phyloP scores from a whole-genome alignment of 2,113 vertebrate species.

The Corythornis cristatus region DNA sequence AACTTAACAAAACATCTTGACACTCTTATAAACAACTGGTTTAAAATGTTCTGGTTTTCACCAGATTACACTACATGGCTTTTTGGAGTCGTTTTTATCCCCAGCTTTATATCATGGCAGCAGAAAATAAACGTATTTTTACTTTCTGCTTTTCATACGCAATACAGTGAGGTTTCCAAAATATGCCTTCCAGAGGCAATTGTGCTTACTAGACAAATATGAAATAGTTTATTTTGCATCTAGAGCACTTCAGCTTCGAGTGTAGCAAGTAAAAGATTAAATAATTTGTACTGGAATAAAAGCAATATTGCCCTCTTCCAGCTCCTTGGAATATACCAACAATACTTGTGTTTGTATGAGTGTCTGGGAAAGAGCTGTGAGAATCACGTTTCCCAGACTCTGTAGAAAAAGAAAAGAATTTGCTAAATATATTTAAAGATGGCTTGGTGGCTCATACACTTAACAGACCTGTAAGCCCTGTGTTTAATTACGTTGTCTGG shows the following conservation, averaged over 20 bases:
- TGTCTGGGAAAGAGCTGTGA: slow-evolving; percentile 54
- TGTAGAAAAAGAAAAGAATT: slow-evolving; percentile 43
- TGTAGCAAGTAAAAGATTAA: slow-evolving; percentile 44
- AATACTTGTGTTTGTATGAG: slow-evolving; percentile 36
- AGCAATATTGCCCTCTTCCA: slow-evolving; percentile 11
- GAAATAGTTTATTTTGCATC: slow-evolving; percentile 28
- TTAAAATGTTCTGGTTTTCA: neutral
- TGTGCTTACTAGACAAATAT: neutral
- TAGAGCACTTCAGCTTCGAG: slow-evolving; percentile 30
- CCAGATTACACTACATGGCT: neutral
- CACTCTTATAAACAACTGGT: neutral
- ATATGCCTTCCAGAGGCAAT: neutral
- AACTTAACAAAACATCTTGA: neutral
- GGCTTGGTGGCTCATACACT: neutral
- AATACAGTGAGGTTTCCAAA: neutral
- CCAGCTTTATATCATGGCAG: neutral
- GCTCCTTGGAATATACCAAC: slow-evolving; percentile 31
- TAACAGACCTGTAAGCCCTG: neutral
- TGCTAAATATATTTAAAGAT: slow-evolving; percentile 48
- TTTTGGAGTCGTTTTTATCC: neutral
- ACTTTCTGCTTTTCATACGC: neutral
- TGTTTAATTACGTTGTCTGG: slow-evolving; percentile 46
- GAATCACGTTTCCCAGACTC: slow-evolving; percentile 43
- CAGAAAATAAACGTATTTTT: neutral
- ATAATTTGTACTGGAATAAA: slow-evolving; percentile 32